These are phyloP conservation scores for Chondrosia reniformis DNA, from an alignment of 37 sponge, comb jelly and placozoan species.

Conservation along the genomic window DNA sequence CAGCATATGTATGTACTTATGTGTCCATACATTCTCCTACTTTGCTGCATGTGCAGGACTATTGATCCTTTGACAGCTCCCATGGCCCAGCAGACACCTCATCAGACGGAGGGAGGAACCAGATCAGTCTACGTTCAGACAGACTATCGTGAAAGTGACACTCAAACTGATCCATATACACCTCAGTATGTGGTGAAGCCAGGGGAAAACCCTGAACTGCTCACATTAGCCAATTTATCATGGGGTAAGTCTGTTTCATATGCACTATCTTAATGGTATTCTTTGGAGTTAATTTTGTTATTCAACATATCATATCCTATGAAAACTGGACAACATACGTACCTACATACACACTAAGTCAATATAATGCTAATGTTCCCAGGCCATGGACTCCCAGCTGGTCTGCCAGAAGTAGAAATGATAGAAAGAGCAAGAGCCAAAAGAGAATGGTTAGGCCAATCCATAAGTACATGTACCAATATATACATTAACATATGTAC, in stretches of 20 bases:
- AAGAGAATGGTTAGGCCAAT: conserved; percentile 65
- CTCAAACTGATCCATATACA: conserved; percentile 95
- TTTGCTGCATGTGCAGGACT: not conserved
- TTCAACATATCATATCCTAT: not conserved
- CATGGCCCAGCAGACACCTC: not conserved
- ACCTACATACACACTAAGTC: not conserved
- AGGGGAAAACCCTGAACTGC: conserved; percentile 89
- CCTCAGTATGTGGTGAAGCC: conserved; percentile 81
- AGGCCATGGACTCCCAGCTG: conserved; percentile 90
- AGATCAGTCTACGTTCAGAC: conserved; percentile 71
- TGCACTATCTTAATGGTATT: not conserved
- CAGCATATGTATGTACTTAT: conserved; percentile 8
- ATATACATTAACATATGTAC: not conserved
- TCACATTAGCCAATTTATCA: conserved; percentile 84
- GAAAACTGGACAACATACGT: not conserved
- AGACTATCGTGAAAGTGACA: conserved; percentile 88
- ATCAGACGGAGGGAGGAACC: conserved; percentile 8
- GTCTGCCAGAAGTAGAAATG: conserved; percentile 97
- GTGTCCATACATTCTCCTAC: not conserved
- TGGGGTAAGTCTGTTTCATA: conserved; percentile 44
- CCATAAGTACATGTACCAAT: not conserved
- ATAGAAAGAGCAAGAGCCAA: conserved; percentile 94
- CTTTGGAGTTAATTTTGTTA: not conserved
- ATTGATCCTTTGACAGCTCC: conserved; percentile 48
- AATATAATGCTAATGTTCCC: not conserved